Evolutionary conservation across 2,797 vertebrate species (phyloP).

Genomic region (Myotis planiceps): DNA sequence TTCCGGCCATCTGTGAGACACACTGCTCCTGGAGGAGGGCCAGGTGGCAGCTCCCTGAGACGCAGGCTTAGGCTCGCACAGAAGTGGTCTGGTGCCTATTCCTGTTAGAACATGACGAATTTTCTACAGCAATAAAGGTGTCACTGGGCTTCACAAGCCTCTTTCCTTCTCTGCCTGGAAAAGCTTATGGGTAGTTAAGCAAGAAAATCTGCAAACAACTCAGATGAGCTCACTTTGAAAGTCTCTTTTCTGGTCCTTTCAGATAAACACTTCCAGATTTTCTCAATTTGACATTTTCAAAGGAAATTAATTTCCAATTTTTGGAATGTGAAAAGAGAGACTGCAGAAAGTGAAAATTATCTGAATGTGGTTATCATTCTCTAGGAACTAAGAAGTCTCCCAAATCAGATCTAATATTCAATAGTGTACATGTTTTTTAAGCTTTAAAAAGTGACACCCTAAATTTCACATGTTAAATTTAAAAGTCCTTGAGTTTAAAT

Average conservation of each 20-base stretch:
- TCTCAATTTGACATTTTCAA: not conserved
- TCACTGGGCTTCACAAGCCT: conserved; percentile 27
- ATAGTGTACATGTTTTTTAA: not conserved
- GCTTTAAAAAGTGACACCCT: not conserved
- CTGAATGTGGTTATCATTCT: conserved; percentile 52
- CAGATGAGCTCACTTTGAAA: not conserved
- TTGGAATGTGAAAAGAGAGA: conserved; percentile 60
- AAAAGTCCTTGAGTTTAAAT: not conserved
- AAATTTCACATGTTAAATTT: not conserved
- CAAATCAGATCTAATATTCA: not conserved
- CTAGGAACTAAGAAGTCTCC: conserved; percentile 63
- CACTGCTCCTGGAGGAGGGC: not conserved
- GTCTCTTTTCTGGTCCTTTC: conserved; percentile 56
- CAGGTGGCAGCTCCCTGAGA: not conserved
- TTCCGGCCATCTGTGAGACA: conserved; percentile 25
- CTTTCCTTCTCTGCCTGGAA: conserved; percentile 15
- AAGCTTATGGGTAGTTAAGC: conserved; percentile 43
- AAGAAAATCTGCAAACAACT: conserved; percentile 54
- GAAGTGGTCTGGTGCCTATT: not conserved
- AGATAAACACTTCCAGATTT: conserved; percentile 46
- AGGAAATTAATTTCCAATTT: conserved; percentile 42
- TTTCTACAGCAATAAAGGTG: conserved; percentile 36
- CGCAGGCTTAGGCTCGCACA: not conserved
- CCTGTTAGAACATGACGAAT: not conserved
- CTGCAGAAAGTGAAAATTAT: conserved; percentile 39